Conservation (phyloP, 2,797 vertebrate species). For the Squalus acanthias region DNA sequence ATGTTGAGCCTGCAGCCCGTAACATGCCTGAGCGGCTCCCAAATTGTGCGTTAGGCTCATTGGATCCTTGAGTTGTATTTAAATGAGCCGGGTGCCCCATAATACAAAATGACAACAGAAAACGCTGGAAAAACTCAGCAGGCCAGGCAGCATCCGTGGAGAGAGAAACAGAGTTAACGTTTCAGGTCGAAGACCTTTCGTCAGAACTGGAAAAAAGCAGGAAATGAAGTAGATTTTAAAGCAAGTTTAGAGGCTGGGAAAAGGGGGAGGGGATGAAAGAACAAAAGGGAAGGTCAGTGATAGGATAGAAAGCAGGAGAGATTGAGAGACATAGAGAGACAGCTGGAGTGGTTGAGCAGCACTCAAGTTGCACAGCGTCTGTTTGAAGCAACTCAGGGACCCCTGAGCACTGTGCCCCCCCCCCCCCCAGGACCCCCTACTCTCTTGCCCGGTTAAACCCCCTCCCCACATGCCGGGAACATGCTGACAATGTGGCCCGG, state of each 20-base stretch:
- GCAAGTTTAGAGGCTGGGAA: too few relatives aligned
- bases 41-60: neutral
- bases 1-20: neutral
- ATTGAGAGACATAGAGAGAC: too few relatives aligned
- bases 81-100: neutral
- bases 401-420: neutral
- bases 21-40: neutral
- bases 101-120: neutral
- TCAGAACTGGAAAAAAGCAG: too few relatives aligned
- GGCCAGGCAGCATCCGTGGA: too few relatives aligned
- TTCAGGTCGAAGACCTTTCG: too few relatives aligned
- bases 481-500: neutral
- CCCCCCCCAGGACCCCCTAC: neutral
- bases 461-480: neutral
- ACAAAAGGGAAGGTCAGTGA: too few relatives aligned
- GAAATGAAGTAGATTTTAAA: too few relatives aligned
- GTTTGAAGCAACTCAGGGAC: neutral
- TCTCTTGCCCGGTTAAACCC: neutral
- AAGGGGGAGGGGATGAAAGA: too few relatives aligned
- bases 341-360: neutral
- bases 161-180: too few relatives aligned
- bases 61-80: neutral
- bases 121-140: too few relatives aligned
- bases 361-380: neutral
- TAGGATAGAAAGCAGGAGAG: too few relatives aligned